These are phyloP conservation scores for Sinotaia quadrata DNA, from an alignment of 2,888 invertebrate genomes.

Conservation along the genomic window DNA sequence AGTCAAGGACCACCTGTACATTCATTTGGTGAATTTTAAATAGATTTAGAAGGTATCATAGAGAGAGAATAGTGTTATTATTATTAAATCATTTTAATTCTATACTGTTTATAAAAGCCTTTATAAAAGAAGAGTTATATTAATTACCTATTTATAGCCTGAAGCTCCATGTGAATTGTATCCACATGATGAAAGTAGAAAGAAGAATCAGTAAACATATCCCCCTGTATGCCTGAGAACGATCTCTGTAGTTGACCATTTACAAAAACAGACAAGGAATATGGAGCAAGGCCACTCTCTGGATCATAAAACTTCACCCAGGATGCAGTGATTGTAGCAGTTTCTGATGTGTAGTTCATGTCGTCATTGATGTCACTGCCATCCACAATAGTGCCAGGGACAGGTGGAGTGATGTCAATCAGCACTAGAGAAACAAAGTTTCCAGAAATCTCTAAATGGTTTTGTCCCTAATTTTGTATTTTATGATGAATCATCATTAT, in stretches of 20 bases:
- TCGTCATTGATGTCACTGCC: conserved; percentile 1
- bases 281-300: conserved; percentile 5
- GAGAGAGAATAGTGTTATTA: no score
- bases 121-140: no score
- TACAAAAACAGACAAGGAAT: conserved; percentile 3
- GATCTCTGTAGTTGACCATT: not conserved
- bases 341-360: conserved; percentile 1
- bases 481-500: no score
- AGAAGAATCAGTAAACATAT: not conserved
- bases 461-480: no score
- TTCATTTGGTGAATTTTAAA: no score
- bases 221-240: not conserved
- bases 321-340: not conserved
- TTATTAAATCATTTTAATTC: no score
- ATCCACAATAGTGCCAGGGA: not conserved
- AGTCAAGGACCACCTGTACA: no score
- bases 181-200: conserved; percentile 1
- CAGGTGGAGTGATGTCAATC: conserved; percentile 11
- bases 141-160: conserved; percentile 10
- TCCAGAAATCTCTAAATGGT: no score
- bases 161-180: not conserved
- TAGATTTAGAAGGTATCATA: no score
- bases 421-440: no score
- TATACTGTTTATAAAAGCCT: no score
- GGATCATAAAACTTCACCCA: conserved; percentile 7